These are phyloP conservation scores for Conomelus anceps DNA, from an alignment of 2,888 invertebrate species.

Conservation along the genomic window DNA sequence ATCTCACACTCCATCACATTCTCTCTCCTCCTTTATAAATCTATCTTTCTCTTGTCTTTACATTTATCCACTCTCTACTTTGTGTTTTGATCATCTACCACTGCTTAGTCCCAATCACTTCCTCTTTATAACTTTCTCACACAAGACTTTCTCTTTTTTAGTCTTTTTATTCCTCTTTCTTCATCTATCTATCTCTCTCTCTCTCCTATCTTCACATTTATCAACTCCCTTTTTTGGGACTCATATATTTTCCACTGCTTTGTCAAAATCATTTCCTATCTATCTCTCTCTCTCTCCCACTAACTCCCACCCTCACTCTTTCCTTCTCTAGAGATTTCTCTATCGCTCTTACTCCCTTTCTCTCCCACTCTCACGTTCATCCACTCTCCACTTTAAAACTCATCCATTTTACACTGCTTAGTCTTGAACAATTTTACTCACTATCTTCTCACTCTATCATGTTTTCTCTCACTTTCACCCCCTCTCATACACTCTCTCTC, in stretches of 20 bases:
- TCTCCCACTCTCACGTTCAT: background rate
- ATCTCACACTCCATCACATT: background rate
- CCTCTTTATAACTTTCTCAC: background rate
- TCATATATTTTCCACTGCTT: background rate
- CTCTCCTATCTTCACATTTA: background rate
- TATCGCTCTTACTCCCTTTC: background rate
- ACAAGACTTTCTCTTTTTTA: background rate
- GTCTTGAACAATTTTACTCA: background rate
- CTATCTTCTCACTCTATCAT: background rate
- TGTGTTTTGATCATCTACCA: background rate
- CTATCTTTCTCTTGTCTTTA: background rate
- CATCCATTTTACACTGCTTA: background rate
- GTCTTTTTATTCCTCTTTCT: background rate
- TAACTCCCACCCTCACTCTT: background rate
- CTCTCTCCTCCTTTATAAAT: background rate
- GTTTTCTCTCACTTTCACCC: background rate
- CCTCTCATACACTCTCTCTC: background rate
- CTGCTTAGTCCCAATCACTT: background rate
- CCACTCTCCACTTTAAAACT: background rate
- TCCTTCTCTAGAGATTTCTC: too few relatives aligned
- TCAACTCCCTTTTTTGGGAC: background rate
- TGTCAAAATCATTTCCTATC: background rate
- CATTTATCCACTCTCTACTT: background rate
- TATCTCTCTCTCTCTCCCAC: background rate
- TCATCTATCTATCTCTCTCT: background rate